Evolutionary conservation across 2,797 vertebrate species (phyloP), one percentile per base, ranked within the genome.

Genomic region (Delichon dasypus): DNA sequence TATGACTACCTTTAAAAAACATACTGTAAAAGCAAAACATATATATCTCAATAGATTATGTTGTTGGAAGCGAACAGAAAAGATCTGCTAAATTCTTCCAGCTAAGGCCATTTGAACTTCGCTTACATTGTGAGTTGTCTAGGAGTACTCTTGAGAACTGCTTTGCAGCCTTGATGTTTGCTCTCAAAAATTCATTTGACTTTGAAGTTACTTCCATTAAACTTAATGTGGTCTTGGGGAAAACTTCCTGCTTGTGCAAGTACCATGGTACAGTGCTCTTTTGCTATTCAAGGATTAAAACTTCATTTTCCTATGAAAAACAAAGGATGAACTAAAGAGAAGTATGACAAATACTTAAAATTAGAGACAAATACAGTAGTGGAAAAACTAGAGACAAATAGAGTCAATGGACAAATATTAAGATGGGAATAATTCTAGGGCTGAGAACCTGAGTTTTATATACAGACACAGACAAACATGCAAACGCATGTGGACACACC

Each of bases 161-260:
- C 22, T 81, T 81, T 66, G 45, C 6, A 57, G 34, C 9, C 25
- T 74, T 66, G 30, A 65, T 75, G 70, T 65, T 82, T 58, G 7
- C 29, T 42, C 5, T 93, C 13, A 70, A 78, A 84, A 76, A 40
- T 51, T 57, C 48, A 48, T 45, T 75, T 1, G 0, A 42, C 44
- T 85, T 85, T 66, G 14, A 57, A n/a, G 7, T 20, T 50, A 54
- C 81, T 91, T 80, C 30, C 34, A 50, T 60, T 64, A 60, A 48
- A 53, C 6, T 34, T 2, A 0, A 0, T 55, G 30, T 16, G 13
- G 10, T 74, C 30, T 44, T 42, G 42, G 9, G 8, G 16, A 27
- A 82, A 66, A 74, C 79, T 64, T 77, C 34, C 15, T 57, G 12
- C 22, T 60, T 5, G 3, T 71, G 14, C 17, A 65, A 62, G 18